These are phyloP conservation scores for cattle (Bos taurus) DNA, from an alignment of 2,113 vertebrate genomes.

Conservation along the genomic window ARS-UCD2.0 NC_037347.1:62162001-62162500, in stretches of 20 bases:
- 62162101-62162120: neutral
- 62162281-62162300: neutral
- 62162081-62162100: neutral
- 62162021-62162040: neutral
- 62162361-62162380: neutral
- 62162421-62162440: neutral
- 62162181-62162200: neutral
- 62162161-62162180: neutral
- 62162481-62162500: too few relatives aligned
- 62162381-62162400: neutral
- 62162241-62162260: neutral
- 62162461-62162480: rapidly evolving
- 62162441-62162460: neutral
- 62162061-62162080: neutral
- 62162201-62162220: neutral
- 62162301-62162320: neutral
- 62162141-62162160: neutral
- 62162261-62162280: neutral
- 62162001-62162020: neutral
- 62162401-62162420: neutral
- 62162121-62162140: neutral
- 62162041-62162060: neutral
- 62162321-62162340: neutral
- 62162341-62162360: neutral
- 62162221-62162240: neutral